Percentiles rank a stretch among this genome's conserved stretches.
These are phyloP conservation scores for Onthophagus sagittarius DNA, from an alignment of 2,888 invertebrate species.

Conservation along the genomic window DNA sequence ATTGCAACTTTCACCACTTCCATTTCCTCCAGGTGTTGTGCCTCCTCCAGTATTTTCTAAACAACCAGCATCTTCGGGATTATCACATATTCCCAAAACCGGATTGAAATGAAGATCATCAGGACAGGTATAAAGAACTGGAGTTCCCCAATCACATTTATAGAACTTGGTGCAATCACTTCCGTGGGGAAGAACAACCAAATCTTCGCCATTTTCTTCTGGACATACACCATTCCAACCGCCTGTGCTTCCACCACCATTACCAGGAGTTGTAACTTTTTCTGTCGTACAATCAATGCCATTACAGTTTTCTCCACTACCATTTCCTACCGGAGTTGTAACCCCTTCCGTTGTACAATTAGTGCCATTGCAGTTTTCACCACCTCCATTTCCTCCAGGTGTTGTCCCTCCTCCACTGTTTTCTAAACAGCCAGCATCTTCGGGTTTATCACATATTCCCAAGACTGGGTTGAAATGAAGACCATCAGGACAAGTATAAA, in stretches of 20 bases:
- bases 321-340: too few species aligned
- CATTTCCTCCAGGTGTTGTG: neutral
- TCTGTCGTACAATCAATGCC: neutral
- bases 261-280: neutral
- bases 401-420: neutral
- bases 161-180: constrained; percentile 16
- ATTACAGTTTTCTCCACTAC: too few species aligned
- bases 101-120: constrained; percentile 22
- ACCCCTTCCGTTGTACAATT: too few species aligned
- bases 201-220: neutral
- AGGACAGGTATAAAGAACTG: neutral
- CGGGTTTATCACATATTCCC: constrained; percentile 24
- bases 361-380: too few species aligned
- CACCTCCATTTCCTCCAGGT: too few species aligned
- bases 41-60: neutral
- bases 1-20: too few species aligned
- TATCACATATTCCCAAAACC: constrained; percentile 20
- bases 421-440: constrained; percentile 18
- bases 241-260: neutral
- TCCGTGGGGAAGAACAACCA: constrained; percentile 14
- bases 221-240: constrained; percentile 4
- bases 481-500: constrained; percentile 21
- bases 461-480: constrained; percentile 23
- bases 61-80: constrained; percentile 19
- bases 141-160: constrained; percentile 14